These are phyloP conservation scores for Hartigia nigra DNA, from an alignment of 2,888 invertebrate genomes.

Conservation along the genomic window DNA sequence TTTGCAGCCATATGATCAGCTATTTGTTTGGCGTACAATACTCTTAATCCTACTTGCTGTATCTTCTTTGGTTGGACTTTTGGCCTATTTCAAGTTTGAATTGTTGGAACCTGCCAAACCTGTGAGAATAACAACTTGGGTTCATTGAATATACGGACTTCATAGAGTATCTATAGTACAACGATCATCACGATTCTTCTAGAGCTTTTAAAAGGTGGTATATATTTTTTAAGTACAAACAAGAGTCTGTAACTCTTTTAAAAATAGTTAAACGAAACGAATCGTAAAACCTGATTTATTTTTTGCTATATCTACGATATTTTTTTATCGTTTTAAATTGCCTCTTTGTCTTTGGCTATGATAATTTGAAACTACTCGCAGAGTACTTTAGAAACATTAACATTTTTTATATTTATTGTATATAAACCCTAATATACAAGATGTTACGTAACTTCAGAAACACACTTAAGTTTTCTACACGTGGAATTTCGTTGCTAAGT, in stretches of 20 bases:
- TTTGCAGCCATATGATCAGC: conserved; percentile 70
- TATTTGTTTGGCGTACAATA: conserved; percentile 68
- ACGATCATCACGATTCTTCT: background rate
- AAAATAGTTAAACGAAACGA: background rate
- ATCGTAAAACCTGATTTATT: background rate
- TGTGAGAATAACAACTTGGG: conserved; percentile 64
- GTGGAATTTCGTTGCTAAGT: conserved; percentile 50
- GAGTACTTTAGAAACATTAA: background rate
- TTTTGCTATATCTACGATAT: background rate
- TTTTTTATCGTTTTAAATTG: background rate
- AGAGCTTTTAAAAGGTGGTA: background rate
- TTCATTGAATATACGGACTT: conserved; percentile 42
- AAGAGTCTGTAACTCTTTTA: background rate
- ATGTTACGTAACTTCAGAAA: conserved; percentile 54
- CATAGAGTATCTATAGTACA: background rate
- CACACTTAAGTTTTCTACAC: conserved; percentile 36
- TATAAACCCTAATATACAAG: conserved; percentile 34
- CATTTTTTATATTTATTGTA: background rate
- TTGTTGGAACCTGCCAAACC: conserved; percentile 67
- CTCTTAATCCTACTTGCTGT: conserved; percentile 65
- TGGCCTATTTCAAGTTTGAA: conserved; percentile 67
- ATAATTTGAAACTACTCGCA: background rate
- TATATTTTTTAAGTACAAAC: background rate
- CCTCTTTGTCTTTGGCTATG: background rate
- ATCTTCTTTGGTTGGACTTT: conserved; percentile 65